These are phyloP conservation scores for Coilia nasus DNA, from an alignment of 2,797 vertebrate genomes.

Conservation along the genomic window DNA sequence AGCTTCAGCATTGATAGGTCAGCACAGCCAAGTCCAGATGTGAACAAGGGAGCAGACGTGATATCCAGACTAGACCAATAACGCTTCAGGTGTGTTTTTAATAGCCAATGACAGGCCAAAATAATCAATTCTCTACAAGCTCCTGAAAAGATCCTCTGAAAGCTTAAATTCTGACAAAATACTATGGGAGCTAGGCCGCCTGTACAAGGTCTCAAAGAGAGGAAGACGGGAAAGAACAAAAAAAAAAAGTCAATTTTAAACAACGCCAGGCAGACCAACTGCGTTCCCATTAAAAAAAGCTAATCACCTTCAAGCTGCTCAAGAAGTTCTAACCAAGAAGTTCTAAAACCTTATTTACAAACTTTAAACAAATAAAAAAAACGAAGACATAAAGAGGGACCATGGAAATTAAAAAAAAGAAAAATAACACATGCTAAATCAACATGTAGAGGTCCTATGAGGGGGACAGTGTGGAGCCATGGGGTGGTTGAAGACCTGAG, in stretches of 20 bases:
- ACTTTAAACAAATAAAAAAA: slow-evolving; percentile 35
- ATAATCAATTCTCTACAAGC: not conserved
- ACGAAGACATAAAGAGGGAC: slow-evolving; percentile 47
- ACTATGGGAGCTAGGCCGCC: slow-evolving; percentile 40
- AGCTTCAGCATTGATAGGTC: not conserved
- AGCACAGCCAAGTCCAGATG: not conserved
- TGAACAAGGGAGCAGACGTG: not conserved
- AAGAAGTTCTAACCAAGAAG: slow-evolving; percentile 47
- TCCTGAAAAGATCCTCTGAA: not conserved
- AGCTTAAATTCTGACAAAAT: slow-evolving; percentile 36
- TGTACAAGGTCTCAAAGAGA: not conserved
- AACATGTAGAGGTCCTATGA: not conserved
- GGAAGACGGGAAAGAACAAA: slow-evolving; percentile 25
- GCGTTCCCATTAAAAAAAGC: slow-evolving; percentile 40
- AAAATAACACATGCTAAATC: not conserved
- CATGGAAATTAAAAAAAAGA: slow-evolving; percentile 30
- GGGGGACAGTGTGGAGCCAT: not conserved
- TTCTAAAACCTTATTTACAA: slow-evolving; percentile 60
- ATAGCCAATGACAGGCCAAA: not conserved
- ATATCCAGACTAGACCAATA: not conserved
- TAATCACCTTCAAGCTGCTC: slow-evolving; percentile 55
- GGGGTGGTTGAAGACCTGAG: too few relatives aligned
- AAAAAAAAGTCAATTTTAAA: slow-evolving; percentile 58
- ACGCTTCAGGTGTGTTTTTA: not conserved
- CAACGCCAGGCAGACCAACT: slow-evolving; percentile 51